phyloP scores from a whole-genome alignment of 2,113 vertebrate species.

The Rhinolophus ferrumequinum region DNA sequence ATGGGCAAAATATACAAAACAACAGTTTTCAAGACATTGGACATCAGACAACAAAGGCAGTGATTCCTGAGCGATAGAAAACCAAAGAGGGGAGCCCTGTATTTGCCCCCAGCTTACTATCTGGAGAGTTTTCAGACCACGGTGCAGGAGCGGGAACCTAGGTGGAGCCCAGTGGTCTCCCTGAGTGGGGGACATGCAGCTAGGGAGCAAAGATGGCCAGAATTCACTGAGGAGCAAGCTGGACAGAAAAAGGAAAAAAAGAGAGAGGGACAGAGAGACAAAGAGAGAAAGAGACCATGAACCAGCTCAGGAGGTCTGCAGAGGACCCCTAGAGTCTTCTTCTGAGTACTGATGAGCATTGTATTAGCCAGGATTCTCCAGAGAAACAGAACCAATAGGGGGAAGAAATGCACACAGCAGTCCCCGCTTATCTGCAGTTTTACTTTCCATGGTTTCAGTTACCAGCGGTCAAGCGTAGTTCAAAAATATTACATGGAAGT shows the following conservation, averaged over 20 bases:
- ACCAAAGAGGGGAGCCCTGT: background rate
- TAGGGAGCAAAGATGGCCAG: background rate
- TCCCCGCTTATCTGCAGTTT: background rate
- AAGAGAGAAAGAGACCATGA: background rate
- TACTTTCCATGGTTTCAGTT: background rate
- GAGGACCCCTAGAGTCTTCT: background rate
- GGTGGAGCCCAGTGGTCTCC: background rate
- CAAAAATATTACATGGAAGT: background rate
- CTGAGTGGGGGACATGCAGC: background rate
- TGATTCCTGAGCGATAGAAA: background rate
- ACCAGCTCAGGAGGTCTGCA: background rate
- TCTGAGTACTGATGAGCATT: background rate
- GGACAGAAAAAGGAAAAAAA: background rate
- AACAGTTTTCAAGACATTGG: background rate
- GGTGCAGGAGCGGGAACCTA: accelerated
- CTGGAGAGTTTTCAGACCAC: background rate
- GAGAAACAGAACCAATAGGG: background rate
- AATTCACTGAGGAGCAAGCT: background rate
- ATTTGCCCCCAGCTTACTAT: background rate
- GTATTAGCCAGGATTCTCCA: background rate
- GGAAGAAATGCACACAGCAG: background rate
- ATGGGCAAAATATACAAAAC: background rate
- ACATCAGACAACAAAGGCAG: background rate
- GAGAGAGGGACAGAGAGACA: background rate
- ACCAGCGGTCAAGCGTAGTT: background rate